Conservation (phyloP, 1,140 invertebrate genomes). For the Drosophila tropicalis region DNA sequence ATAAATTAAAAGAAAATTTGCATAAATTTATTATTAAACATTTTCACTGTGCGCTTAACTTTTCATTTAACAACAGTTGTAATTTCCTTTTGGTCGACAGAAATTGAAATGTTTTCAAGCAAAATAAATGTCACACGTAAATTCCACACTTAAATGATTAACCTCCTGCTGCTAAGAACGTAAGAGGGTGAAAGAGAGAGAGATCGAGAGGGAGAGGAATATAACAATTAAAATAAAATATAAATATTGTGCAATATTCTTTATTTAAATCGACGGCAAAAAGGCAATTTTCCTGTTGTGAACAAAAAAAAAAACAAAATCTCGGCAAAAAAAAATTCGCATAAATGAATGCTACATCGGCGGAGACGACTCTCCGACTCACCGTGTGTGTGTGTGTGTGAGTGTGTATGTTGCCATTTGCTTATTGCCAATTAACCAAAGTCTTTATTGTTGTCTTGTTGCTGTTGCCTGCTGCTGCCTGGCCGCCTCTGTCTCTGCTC, state of each 20-base stretch:
- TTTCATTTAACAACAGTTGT: conserved; percentile 9
- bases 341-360: conserved; percentile 65
- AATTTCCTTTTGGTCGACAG: not conserved
- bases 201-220: conserved; percentile 26
- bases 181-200: not conserved
- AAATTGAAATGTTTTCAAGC: conserved; percentile 59
- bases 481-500: not conserved
- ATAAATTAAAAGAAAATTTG: conserved; percentile 8
- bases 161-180: conserved; percentile 31
- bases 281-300: conserved; percentile 55
- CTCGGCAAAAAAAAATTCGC: conserved; percentile 43
- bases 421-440: conserved; percentile 79
- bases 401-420: conserved; percentile 64
- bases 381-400: conserved; percentile 15
- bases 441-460: conserved; percentile 77
- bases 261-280: conserved; percentile 26
- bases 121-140: conserved; percentile 62
- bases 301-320: conserved; percentile 25
- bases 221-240: conserved; percentile 72
- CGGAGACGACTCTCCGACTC: no score
- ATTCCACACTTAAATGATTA: conserved; percentile 62
- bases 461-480: conserved; percentile 7
- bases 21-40: conserved; percentile 9
- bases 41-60: conserved; percentile 7
- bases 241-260: conserved; percentile 73